Evolutionary conservation across 2,113 vertebrate species (phyloP).

Genomic region (Colius striatus): DNA sequence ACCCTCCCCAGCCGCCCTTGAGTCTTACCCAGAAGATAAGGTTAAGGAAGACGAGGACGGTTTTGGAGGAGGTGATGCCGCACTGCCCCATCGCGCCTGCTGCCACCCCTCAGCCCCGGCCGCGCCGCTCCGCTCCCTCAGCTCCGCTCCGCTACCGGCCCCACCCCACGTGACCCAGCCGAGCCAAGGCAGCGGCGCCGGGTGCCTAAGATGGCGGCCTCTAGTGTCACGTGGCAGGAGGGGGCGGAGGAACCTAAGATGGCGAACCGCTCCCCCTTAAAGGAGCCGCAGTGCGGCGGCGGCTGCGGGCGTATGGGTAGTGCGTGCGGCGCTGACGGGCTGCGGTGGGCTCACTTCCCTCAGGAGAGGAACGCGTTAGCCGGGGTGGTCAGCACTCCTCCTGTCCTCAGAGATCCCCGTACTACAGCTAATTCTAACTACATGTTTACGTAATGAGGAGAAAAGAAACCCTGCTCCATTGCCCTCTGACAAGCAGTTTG

Average conservation of each 20-base stretch:
- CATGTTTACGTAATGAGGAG: accelerated
- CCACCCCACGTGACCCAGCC: neutral
- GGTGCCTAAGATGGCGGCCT: constrained; percentile 54
- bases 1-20: neutral
- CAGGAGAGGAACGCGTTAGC: accelerated
- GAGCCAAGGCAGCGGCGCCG: neutral
- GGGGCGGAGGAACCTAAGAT: constrained; percentile 57
- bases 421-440: too few species aligned
- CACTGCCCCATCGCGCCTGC: constrained; percentile 84
- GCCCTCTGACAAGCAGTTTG: accelerated
- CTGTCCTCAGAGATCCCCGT: neutral
- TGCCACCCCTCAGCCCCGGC: constrained; percentile 19
- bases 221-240: neutral
- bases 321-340: accelerated
- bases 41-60: constrained; percentile 95
- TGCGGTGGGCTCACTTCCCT: too few species aligned
- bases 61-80: constrained; percentile 96
- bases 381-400: neutral
- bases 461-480: accelerated
- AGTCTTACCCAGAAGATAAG: constrained; percentile 93
- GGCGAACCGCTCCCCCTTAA: neutral
- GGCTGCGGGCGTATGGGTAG: too few species aligned
- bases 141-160: neutral
- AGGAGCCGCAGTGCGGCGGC: neutral
- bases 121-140: neutral